A percentile compares a stretch with the other conserved stretches of the same genome.
Evolutionary conservation across 2,888 invertebrate species (phyloP).

Genomic region (Patella depressa): DNA sequence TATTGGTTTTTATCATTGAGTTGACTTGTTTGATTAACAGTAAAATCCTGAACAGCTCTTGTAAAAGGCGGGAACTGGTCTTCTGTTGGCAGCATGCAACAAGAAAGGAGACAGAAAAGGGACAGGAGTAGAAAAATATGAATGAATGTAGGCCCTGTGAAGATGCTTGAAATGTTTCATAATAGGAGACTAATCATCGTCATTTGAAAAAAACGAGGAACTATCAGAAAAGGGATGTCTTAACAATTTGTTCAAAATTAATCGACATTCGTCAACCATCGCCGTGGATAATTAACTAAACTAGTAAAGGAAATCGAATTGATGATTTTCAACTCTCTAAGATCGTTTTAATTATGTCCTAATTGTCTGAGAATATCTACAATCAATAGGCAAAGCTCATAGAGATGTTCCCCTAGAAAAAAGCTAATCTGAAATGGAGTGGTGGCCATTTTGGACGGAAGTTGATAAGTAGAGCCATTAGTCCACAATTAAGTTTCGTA

Average conservation of each 20-base stretch:
- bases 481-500: constrained; percentile 2
- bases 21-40: constrained; percentile 5
- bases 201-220: neutral
- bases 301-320: constrained; percentile 11
- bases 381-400: constrained; percentile 10
- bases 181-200: constrained; percentile 2
- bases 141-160: neutral
- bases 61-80: neutral
- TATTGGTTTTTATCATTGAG: neutral
- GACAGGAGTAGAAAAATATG: neutral
- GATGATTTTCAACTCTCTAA: constrained; percentile 7
- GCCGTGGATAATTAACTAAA: constrained; percentile 8
- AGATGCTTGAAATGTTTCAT: constrained; percentile 9
- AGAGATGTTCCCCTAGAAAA: constrained; percentile 10
- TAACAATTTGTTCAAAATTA: constrained; percentile 10
- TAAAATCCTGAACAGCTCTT: neutral
- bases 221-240: constrained; percentile 9
- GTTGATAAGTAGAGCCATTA: constrained; percentile 10
- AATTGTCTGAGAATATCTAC: constrained; percentile 10
- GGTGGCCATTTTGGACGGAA: constrained; percentile 10
- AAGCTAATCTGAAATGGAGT: constrained; percentile 13
- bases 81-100: constrained; percentile 3
- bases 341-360: constrained; percentile 10
- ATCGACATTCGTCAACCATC: constrained; percentile 11
- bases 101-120: constrained; percentile 6